Conservation (phyloP, 2,888 invertebrate species). For the Heliconius charithonia region DNA sequence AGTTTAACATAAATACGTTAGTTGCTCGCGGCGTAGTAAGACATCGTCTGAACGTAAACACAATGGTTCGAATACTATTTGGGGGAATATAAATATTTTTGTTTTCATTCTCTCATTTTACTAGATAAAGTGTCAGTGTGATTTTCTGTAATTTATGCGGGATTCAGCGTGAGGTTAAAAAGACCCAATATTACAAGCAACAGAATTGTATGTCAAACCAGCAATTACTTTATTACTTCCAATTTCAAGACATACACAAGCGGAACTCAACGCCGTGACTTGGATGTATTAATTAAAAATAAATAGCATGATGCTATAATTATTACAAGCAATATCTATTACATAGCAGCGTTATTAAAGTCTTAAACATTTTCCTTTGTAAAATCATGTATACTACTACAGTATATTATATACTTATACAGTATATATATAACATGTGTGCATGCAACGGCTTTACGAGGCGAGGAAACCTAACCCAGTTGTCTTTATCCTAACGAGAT, state of each 20-base stretch:
- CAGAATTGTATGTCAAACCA: no score
- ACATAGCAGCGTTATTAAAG: neutral
- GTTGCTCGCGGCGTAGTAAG: neutral
- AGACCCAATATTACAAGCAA: no score
- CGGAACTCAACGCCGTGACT: neutral
- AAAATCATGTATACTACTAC: no score
- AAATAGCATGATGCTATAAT: neutral
- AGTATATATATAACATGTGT: neutral
- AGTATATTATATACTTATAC: neutral
- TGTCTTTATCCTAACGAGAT: slow-evolving; percentile 5
- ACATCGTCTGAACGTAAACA: neutral
- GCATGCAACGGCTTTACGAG: neutral
- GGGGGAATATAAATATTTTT: no score
- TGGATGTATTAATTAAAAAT: no score
- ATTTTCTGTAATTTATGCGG: no score
- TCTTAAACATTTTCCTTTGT: neutral
- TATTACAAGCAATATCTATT: neutral
- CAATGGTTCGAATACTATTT: no score
- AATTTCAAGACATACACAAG: no score
- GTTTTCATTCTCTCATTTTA: no score
- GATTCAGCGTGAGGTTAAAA: no score
- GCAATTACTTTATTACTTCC: no score
- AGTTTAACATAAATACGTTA: neutral
- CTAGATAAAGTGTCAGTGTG: no score
- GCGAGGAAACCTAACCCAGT: neutral